Conservation (phyloP, 2,113 vertebrate species). For the Chauna torquata region DNA sequence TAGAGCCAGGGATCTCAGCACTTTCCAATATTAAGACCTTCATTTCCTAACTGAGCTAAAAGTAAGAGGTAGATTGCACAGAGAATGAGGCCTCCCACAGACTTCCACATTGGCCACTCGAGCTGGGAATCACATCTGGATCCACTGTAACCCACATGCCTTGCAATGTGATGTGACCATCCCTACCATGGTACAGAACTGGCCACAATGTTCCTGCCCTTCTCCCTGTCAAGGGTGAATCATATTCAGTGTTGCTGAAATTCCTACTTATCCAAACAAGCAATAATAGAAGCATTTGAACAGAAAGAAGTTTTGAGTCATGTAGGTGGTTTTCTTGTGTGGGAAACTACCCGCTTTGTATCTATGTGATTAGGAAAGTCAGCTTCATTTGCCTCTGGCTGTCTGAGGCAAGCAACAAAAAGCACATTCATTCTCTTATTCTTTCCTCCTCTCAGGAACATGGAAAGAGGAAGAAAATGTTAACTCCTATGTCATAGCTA, state of each 20-base stretch:
- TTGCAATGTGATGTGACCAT: rapidly evolving
- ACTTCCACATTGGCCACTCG: neutral
- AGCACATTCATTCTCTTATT: neutral
- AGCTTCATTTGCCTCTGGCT: constrained; percentile 44
- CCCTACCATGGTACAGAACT: neutral
- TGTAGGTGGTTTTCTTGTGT: constrained; percentile 62
- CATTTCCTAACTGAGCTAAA: neutral
- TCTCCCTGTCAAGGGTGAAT: constrained; percentile 39
- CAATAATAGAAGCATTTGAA: constrained; percentile 38
- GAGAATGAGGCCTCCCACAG: neutral
- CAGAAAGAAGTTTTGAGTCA: constrained; percentile 54
- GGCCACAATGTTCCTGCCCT: constrained; percentile 6
- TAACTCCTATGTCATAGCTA: neutral
- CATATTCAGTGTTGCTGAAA: constrained; percentile 46
- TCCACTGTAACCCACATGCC: neutral
- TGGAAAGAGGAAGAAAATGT: neutral
- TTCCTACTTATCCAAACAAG: constrained; percentile 52
- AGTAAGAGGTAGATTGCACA: neutral
- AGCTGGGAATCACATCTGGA: neutral
- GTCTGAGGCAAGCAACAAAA: constrained; percentile 34
- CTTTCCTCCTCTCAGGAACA: neutral
- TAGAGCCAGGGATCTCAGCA: constrained; percentile 14
- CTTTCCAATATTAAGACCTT: neutral
- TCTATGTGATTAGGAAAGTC: constrained; percentile 66
- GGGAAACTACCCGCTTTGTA: constrained; percentile 58